Percentiles rank a stretch among this genome's conserved stretches.
Evolutionary conservation across 2,113 vertebrate genomes (phyloP).

Genomic region (Vulpes vulpes): DNA sequence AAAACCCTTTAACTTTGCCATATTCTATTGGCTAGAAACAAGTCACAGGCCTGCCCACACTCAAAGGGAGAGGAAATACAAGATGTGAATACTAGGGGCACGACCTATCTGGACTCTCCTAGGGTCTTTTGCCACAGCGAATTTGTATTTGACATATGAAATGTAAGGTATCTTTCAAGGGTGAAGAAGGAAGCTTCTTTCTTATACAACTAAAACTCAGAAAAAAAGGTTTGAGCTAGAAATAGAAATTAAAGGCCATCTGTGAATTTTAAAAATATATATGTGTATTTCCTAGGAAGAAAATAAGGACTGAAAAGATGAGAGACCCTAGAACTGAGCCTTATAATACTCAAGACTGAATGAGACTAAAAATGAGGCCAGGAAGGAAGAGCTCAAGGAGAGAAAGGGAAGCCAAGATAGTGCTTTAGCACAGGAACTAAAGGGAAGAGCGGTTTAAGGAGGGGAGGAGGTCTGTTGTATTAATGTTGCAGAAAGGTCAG

Average conservation of each 20-base stretch:
- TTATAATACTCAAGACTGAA: not conserved
- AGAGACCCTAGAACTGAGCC: not conserved
- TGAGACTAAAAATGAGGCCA: not conserved
- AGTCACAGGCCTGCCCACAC: not conserved
- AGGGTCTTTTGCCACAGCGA: not conserved
- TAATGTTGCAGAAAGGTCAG: not conserved
- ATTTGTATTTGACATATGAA: not conserved
- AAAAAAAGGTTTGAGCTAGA: not conserved
- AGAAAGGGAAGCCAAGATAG: not conserved
- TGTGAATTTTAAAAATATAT: not conserved
- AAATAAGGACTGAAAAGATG: not conserved
- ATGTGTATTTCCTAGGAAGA: not conserved
- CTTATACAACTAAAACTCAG: not conserved
- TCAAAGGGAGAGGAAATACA: not conserved
- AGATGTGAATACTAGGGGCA: not conserved
- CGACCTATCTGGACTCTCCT: rapidly evolving
- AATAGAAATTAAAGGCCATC: not conserved
- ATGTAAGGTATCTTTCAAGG: not conserved
- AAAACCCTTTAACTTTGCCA: not conserved
- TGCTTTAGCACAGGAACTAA: too few species aligned
- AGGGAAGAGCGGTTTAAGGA: not conserved
- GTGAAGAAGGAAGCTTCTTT: not conserved
- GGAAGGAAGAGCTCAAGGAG: not conserved
- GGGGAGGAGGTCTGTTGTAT: not conserved
- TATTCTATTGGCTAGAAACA: not conserved